Percentiles rank a stretch among this genome's conserved stretches.
phyloP scores from a whole-genome alignment of 2,888 invertebrate genomes.

The Allacma fusca region DNA sequence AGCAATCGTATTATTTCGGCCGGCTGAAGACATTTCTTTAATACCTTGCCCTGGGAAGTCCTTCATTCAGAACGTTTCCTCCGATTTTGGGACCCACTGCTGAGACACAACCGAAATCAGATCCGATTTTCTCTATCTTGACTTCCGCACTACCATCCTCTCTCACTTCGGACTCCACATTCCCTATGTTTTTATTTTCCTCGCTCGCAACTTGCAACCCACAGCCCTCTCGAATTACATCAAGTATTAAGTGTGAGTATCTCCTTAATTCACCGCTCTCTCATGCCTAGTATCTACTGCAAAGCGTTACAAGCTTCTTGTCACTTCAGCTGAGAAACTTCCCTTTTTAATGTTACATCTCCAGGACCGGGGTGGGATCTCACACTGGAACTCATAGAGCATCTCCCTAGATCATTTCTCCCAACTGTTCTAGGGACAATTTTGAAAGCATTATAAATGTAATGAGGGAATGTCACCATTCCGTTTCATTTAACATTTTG shows the following conservation, averaged over 20 bases:
- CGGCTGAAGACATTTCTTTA: constrained; percentile 58
- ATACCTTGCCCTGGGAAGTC: constrained; percentile 50
- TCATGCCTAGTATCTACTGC: background rate
- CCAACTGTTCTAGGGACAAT: too few species aligned
- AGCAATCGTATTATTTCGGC: constrained; percentile 56
- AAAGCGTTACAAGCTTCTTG: too few species aligned
- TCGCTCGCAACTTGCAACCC: background rate
- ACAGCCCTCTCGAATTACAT: background rate
- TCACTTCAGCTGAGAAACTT: too few species aligned
- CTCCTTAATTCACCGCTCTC: background rate
- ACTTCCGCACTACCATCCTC: constrained; percentile 41
- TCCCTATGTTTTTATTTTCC: background rate
- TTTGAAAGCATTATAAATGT: too few species aligned
- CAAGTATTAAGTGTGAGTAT: background rate
- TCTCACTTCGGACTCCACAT: constrained; percentile 1
- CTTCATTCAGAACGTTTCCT: constrained; percentile 50
- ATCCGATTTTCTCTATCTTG: constrained; percentile 42
- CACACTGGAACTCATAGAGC: too few species aligned
- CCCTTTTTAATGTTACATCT: too few species aligned
- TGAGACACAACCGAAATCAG: constrained; percentile 48
- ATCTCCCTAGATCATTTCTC: too few species aligned
- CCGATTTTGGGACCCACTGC: constrained; percentile 47
- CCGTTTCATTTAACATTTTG: too few species aligned
- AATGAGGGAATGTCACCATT: too few species aligned
- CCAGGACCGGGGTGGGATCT: too few species aligned